Evolutionary conservation across 2,797 vertebrate species (phyloP), one percentile per base, ranked within the genome.

Genomic region (Mus minutoides): DNA sequence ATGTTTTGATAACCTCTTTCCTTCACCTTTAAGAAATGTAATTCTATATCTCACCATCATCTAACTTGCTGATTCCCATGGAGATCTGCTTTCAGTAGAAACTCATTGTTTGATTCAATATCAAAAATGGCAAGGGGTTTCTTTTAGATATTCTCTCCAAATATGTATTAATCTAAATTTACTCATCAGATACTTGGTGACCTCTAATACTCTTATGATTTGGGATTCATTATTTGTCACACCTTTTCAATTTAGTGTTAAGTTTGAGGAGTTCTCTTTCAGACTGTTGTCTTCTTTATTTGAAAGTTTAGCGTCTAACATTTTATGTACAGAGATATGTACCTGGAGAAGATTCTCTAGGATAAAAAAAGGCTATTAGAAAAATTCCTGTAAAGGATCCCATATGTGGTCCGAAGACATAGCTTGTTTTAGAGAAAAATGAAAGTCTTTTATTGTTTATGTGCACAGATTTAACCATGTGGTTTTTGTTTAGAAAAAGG

Each of bases 401-500:
- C 19, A 75, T 79, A 73, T 82, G 2, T 64, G 11, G 92, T 79
- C 4, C 86, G 34, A 86, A 91, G 80, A 69, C 8, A 34, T 22
- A 87, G 16, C 10, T 64, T 58, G 22, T 40, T 83, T 84, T 40
- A 78, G 62, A 71, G 13, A 95, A 90, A 49, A 79, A 67, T 0
- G 34, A 90, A 29, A 90, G 54, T 40, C 21, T 91, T 77, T 75
- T 46, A 37, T 2, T 69, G 31, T 94, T 21, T 52, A 69, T 17
- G 8, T 6, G 76, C 80, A 78, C n/a, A 73, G 56, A 87, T 77
- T 95, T 90, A 80, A 29, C n/a, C 76, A 88, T n/a, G 21, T 64
- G 69, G 82, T 77, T 93, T 94, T n/a, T 43, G 79, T 94, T 64
- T 82, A 69, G 60, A 19, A 54, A 97, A 97, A 92, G 92, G 80